Evolutionary conservation across 2,888 invertebrate species (phyloP), one percentile per base, ranked within the genome.

Genomic region (Hoplodrina ambigua): DNA sequence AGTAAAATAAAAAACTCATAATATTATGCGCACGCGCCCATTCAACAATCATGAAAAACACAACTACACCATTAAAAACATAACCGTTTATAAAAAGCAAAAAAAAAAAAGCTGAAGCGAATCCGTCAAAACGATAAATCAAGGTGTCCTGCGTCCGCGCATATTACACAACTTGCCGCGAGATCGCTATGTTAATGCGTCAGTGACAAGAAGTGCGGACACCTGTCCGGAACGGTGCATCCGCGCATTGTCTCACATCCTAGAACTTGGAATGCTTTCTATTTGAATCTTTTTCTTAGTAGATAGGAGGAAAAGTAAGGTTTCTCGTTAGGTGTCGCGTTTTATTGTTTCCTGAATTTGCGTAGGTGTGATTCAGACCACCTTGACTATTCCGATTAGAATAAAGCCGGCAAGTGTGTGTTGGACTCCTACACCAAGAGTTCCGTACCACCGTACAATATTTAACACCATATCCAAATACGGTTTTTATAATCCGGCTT

Each of bases 191-290:
- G 88, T 81, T 86, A 89, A 90, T 89, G 83, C 64, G 50, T 50
- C 63, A 66, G 60, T 71, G 82, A 83, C 78, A 75, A 82, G 80
- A 81, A 80, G 79, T 71, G 74, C 79, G 85, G 87, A 85, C 94
- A 94, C 93, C 94, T 94, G 94, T 91, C 93, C 94, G 95, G 94
- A 93, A 93, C 93, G 85, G 85, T 73, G 87, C 90, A 94, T 95
- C 95, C 95, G 95, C 89, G 83, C 94, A 94, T 94, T 95, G 95
- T 94, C 87, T 89, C 74, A 84, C 85, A 91, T 92, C 91, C 89
- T 88, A 91, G 88, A 88, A 91, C 87, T 64, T 17, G 49, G 89
- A 87, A 85, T 69, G 75, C 65, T 85, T 78, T 78, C 76, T 82
- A 81, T 82, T 81, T 83, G 74, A 80, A 81, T 82, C 65, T 82